Evolutionary conservation across 2,797 vertebrate species (phyloP).

Genomic region (Alauda arvensis): DNA sequence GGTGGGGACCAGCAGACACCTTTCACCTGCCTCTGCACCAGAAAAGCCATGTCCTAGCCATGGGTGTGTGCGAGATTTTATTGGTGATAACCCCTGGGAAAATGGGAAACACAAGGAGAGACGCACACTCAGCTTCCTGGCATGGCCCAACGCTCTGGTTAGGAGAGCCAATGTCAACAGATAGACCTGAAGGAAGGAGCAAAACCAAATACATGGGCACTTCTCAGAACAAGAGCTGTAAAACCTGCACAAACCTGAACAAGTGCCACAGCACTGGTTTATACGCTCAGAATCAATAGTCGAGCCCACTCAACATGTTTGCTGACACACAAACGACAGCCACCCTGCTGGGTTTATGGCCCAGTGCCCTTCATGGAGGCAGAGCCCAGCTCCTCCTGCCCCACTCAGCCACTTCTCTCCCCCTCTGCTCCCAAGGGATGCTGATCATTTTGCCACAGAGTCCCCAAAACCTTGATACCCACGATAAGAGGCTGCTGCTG

Average conservation of each 20-base stretch:
- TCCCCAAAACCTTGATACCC: background rate
- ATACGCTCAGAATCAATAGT: slow-evolving; percentile 49
- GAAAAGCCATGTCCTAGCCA: background rate
- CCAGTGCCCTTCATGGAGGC: background rate
- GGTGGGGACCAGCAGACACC: background rate
- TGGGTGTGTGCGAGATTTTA: slow-evolving; percentile 1
- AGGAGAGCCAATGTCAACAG: slow-evolving; percentile 68
- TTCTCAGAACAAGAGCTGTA: slow-evolving; percentile 63
- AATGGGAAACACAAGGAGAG: background rate
- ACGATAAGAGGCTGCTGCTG: background rate
- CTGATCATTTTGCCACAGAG: rapidly evolving
- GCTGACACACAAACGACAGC: slow-evolving; percentile 29
- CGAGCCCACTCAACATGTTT: slow-evolving; percentile 39
- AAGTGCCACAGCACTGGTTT: slow-evolving; percentile 50
- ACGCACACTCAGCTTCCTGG: background rate
- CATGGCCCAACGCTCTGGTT: slow-evolving; percentile 13
- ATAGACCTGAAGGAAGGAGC: slow-evolving; percentile 47
- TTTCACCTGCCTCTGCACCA: slow-evolving; percentile 30
- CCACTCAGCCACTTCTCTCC: background rate
- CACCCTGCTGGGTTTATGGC: background rate
- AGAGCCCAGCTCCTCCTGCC: background rate
- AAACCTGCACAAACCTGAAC: slow-evolving; percentile 59
- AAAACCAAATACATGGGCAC: slow-evolving; percentile 60
- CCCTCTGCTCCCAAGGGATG: background rate
- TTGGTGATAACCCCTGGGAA: background rate